Conservation (phyloP, 2,888 invertebrate species). For the Dasysyrphus albostriatus region DNA sequence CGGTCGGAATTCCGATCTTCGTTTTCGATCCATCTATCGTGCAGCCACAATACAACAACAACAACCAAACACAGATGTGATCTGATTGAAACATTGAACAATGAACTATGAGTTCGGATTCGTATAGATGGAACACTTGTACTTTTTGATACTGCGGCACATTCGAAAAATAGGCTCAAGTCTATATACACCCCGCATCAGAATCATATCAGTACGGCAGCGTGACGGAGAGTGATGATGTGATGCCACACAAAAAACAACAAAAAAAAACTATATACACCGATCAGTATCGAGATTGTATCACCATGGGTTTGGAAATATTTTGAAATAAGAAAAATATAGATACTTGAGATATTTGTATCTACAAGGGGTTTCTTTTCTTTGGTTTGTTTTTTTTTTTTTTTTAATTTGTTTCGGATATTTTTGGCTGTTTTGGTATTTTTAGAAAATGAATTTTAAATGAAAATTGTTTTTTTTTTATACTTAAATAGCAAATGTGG, state of each 20-base stretch:
- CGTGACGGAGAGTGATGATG: conserved; percentile 36
- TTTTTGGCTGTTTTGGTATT: conserved; percentile 55
- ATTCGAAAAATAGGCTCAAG: conserved; percentile 49
- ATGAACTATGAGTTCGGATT: conserved; percentile 62
- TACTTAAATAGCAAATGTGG: conserved; percentile 37
- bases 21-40: conserved; percentile 39
- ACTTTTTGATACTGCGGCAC: conserved; percentile 50
- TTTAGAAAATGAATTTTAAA: conserved; percentile 62
- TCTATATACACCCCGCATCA: conserved; percentile 47
- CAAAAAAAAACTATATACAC: conserved; percentile 16
- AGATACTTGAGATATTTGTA: conserved; percentile 56
- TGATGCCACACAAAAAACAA: conserved; percentile 65
- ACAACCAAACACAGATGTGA: conserved; percentile 41
- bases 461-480: conserved; percentile 59
- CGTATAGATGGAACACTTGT: conserved; percentile 64
- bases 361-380: conserved; percentile 53
- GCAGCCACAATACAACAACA: neutral
- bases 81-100: conserved; percentile 61
- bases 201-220: conserved; percentile 38
- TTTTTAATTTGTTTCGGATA: conserved; percentile 63
- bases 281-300: conserved; percentile 48
- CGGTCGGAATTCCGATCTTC: conserved; percentile 66
- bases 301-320: conserved; percentile 67
- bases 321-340: conserved; percentile 73
- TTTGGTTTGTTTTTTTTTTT: conserved; percentile 22